Base-by-base conservation (phyloP, 2,113 vertebrate species). In the Crypturellus undulatus region DNA sequence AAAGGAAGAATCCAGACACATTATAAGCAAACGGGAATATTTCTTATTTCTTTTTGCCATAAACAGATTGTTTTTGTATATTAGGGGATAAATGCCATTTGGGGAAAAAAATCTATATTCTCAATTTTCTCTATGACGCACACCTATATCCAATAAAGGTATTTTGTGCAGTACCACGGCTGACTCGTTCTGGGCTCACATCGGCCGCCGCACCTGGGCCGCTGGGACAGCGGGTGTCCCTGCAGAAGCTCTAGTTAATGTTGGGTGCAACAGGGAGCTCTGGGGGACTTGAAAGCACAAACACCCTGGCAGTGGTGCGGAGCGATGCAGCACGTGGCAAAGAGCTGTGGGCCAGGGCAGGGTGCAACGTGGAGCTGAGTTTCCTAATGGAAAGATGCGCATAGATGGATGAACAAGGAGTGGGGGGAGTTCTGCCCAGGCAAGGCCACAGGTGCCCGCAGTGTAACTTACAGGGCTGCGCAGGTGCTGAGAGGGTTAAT, bases 11-110 rank as follows among this genome's bases (percentile, higher is more conserved):
- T 76, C 36, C 81, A 47, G 30, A 76, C 40, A 60, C 10, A 7
- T 34, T 54, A 43, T 40, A 67, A 91, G 90, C 68, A 83, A 72
- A 81, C 75, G 91, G 38, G 40, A 87, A 86, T 81, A 68, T 76
- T 81, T 67, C 4, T 56, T 67, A 19, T 12, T 69, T 78, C 76
- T 68, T 78, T 78, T 68, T 71, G 42, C 81, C 43, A 10, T 83
- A 71, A 95, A 93, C 79, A 72, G 63, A 94, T 67, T 38, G 76
- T 96, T 71, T 97, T 94, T 94, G 89, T 93, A 63, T 93, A 93
- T 92, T 84, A 89, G 77, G 25, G 49, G 72, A 88, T 25, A 51
- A 92, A 79, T 49, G 83, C 28, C 78, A 34, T 79, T 95, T 89
- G 93, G 56, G 60, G 21, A 30, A 88, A 73, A 90, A 54, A 15